These are phyloP conservation scores for Chesias legatella DNA, from an alignment of 2,888 invertebrate species.

Conservation along the genomic window DNA sequence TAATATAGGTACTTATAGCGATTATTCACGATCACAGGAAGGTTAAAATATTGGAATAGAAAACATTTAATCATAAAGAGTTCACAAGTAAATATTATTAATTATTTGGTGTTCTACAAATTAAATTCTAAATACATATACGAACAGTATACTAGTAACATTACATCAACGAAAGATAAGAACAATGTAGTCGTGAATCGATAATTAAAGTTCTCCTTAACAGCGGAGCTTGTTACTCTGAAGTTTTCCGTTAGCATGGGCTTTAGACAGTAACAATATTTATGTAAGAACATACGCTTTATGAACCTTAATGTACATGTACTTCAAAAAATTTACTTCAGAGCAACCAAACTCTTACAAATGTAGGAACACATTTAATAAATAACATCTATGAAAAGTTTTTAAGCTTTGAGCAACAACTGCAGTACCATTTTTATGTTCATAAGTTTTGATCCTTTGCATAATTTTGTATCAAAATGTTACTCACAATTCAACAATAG, in stretches of 20 bases:
- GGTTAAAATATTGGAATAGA: constrained; percentile 75
- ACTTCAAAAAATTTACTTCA: too few species aligned
- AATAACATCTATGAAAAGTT: constrained; percentile 1
- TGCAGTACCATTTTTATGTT: neutral
- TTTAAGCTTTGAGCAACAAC: too few species aligned
- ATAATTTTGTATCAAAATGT: constrained; percentile 66
- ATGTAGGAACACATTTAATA: neutral
- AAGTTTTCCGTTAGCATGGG: too few species aligned
- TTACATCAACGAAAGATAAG: constrained; percentile 26
- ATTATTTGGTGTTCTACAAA: constrained; percentile 66
- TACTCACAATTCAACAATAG: constrained; percentile 56
- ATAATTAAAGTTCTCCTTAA: neutral
- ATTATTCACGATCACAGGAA: constrained; percentile 76
- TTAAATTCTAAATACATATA: constrained; percentile 53
- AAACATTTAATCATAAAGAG: constrained; percentile 59
- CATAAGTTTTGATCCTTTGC: too few species aligned
- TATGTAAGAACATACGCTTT: too few species aligned
- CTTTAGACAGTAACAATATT: too few species aligned
- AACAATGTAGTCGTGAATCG: neutral
- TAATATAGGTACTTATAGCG: constrained; percentile 60
- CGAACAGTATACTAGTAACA: too few species aligned
- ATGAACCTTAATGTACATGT: too few species aligned
- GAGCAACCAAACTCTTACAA: too few species aligned
- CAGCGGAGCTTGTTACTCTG: too few species aligned
- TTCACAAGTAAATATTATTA: constrained; percentile 39